Evolutionary conservation across 2,113 vertebrate genomes (phyloP).

Genomic region (Caranx melampygus): DNA sequence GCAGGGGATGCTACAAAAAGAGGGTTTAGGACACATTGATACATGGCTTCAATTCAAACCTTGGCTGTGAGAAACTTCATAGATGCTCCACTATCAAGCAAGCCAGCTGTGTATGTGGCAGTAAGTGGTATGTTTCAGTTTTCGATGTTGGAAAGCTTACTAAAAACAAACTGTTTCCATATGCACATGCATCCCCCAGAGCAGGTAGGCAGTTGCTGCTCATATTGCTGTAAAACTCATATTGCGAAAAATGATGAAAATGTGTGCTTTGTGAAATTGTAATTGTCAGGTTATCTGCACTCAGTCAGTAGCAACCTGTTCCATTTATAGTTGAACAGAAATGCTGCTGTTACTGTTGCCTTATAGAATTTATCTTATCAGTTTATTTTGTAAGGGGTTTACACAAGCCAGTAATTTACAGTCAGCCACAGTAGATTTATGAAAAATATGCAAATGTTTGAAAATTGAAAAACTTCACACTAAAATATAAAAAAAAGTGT

Average conservation of each 20-base stretch:
- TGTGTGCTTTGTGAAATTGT: too few relatives aligned
- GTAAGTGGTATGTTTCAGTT: not conserved
- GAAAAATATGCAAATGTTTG: too few relatives aligned
- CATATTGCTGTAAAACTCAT: not conserved
- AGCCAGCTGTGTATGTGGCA: not conserved
- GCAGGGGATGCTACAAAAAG: slow-evolving; percentile 19
- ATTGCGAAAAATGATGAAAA: too few relatives aligned
- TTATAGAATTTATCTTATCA: not conserved
- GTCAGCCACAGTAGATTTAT: not conserved
- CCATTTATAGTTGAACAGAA: not conserved
- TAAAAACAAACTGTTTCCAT: not conserved
- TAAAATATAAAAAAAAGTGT: too few relatives aligned
- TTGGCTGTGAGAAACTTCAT: not conserved
- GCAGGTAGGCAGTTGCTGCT: too few relatives aligned
- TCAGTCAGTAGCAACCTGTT: too few relatives aligned
- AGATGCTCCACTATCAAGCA: not conserved
- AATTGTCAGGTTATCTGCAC: too few relatives aligned
- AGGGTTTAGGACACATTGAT: not conserved
- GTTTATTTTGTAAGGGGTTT: too few relatives aligned
- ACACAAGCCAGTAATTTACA: not conserved
- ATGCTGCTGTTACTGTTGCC: not conserved
- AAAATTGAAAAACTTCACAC: too few relatives aligned
- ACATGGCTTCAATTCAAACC: not conserved
- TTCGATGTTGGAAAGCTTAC: too few relatives aligned
- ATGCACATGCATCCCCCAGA: too few relatives aligned